Evolutionary conservation across 2,888 invertebrate species (phyloP).

Genomic region (Himalopsyche anomala): DNA sequence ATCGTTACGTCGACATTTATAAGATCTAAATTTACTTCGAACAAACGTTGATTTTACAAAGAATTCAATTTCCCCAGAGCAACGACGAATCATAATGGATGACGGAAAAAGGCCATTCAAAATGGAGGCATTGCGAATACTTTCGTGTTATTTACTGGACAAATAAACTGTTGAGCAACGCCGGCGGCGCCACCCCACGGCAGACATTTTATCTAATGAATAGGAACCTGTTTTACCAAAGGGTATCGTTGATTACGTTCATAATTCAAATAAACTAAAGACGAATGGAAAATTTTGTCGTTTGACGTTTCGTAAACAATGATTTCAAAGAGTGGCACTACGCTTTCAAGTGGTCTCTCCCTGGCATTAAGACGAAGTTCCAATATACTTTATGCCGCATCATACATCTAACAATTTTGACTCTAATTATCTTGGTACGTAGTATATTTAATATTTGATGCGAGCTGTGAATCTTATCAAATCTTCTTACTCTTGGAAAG

Average conservation of each 20-base stretch:
- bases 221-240: constrained; percentile 15
- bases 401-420: too few relatives aligned
- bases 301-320: constrained; percentile 2
- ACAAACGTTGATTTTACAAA: constrained; percentile 15
- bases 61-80: constrained; percentile 1
- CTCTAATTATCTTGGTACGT: too few relatives aligned
- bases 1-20: constrained; percentile 19
- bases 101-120: constrained; percentile 18
- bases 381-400: too few relatives aligned
- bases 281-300: neutral
- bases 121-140: neutral
- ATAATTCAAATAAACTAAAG: neutral
- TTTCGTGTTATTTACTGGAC: neutral
- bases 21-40: constrained; percentile 5
- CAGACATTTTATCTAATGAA: constrained; percentile 11
- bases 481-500: too few relatives aligned
- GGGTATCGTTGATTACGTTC: constrained; percentile 7
- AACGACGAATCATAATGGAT: constrained; percentile 9
- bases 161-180: constrained; percentile 24
- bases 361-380: too few relatives aligned
- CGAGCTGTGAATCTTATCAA: too few relatives aligned
- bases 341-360: too few relatives aligned
- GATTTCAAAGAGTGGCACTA: too few relatives aligned
- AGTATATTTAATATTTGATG: too few relatives aligned
- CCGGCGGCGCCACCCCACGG: neutral